Base-by-base conservation (phyloP, 2,888 invertebrate genomes). In the Polymixis lichenea region DNA sequence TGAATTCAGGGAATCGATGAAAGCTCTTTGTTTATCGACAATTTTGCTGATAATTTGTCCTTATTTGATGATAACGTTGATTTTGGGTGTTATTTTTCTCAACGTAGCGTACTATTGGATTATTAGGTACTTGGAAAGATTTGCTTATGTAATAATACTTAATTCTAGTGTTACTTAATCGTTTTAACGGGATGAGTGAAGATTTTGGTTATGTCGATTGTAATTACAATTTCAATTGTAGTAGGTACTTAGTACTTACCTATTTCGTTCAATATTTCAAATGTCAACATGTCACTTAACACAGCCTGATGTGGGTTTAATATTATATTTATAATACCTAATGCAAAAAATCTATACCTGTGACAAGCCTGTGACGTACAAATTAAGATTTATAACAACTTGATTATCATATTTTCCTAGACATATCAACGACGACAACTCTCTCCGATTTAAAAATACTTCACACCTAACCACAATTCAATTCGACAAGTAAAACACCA, bases 1-100 rank as follows among this genome's bases (percentile, higher is more conserved):
- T 72, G 77, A 72, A 71, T 77, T 43, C 49, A 13, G 62, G 0
- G 15, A 64, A 66, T 64, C 58, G 68, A 72, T 74, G 25, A 61
- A 32, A 61, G 64, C 66, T 66, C 74, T 82, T 72, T 69, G 58
- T 72, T 72, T 66, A 70, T 71, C 49, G 49, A 55, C 25, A 68
- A 51, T 60, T 19, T 72, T 60, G 53, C 46, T 55, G 22, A 32
- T 77, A 64, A 68, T 62, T 73, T 46, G 51, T 43, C 28, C 0
- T n/a, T 22, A 28, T 72, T 74, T 55, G 13, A 51, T 65, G 8
- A 58, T 25, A 17, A 7, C 32, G 13, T 9, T 46, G 22, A 55
- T 49, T 25, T 32, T 46, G 8, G 2, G 9, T 43, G 0, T 22
- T 38, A 17, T 55, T 28, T 51, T 22, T 25, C 15, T 17, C 4